A percentile compares a stretch with the other conserved stretches of the same genome.
These are phyloP conservation scores for Paramisgurnus dabryanus DNA, from an alignment of 2,113 vertebrate species.

Conservation along the genomic window DNA sequence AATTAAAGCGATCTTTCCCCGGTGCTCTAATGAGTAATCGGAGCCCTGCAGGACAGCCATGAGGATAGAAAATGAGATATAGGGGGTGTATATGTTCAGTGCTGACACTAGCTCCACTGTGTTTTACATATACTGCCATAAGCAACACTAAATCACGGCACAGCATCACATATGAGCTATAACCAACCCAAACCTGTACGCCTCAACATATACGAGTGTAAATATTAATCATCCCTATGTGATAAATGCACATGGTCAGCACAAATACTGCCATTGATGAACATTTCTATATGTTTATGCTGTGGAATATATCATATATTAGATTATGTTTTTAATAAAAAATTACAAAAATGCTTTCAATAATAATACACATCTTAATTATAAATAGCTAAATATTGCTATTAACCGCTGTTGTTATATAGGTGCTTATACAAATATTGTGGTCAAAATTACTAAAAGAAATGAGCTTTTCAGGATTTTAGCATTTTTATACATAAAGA, in stretches of 20 bases:
- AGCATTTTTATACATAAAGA: background rate
- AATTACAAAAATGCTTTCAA: too few relatives aligned
- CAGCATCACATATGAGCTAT: background rate
- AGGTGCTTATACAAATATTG: too few relatives aligned
- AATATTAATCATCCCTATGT: background rate
- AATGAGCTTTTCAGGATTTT: background rate
- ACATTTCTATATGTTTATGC: too few relatives aligned
- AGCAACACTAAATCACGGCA: background rate
- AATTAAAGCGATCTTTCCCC: conserved; percentile 54
- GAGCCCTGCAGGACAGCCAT: conserved; percentile 42
- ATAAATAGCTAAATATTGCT: too few relatives aligned
- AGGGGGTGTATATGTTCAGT: conserved; percentile 26
- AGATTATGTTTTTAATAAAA: too few relatives aligned
- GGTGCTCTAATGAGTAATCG: conserved; percentile 58
- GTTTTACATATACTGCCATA: background rate
- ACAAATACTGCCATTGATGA: background rate
- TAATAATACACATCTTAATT: too few relatives aligned
- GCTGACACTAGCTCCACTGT: conserved; percentile 6
- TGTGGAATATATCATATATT: too few relatives aligned
- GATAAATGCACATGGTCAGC: background rate
- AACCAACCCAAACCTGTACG: too few relatives aligned
- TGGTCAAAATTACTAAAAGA: background rate
- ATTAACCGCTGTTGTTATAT: background rate
- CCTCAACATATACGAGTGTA: background rate
- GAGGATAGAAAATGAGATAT: conserved; percentile 16